A percentile compares a stretch with the other conserved stretches of the same genome.
These are phyloP conservation scores for Gymnocypris eckloni DNA, from an alignment of 2,797 vertebrate species.

Conservation along the genomic window DNA sequence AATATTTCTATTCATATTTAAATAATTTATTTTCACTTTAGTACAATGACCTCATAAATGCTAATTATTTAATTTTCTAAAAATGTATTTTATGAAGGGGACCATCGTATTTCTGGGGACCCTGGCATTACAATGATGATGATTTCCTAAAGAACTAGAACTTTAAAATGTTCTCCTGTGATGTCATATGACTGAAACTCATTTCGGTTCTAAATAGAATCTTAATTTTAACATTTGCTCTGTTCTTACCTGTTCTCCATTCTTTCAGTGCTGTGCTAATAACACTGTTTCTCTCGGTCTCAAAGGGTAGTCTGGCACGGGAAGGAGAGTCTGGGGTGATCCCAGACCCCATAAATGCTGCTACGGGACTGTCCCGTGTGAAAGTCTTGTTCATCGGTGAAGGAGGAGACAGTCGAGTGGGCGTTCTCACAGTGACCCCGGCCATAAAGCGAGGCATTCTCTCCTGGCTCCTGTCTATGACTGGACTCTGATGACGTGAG, in stretches of 20 bases:
- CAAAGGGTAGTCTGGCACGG: constrained; percentile 78
- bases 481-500: constrained; percentile 46
- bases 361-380: constrained; percentile 78
- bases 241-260: constrained; percentile 63
- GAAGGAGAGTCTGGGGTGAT: constrained; percentile 57
- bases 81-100: not conserved
- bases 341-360: constrained; percentile 73
- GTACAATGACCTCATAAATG: not conserved
- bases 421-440: constrained; percentile 68
- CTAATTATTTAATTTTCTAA: not conserved
- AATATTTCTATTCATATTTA: not conserved
- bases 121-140: not conserved
- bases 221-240: not conserved
- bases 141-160: not conserved
- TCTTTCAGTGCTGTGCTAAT: constrained; percentile 69
- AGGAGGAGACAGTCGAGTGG: constrained; percentile 63
- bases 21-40: not conserved
- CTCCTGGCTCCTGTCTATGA: constrained; percentile 76
- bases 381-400: constrained; percentile 82
- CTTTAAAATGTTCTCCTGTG: not conserved
- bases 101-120: not conserved
- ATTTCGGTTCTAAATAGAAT: not conserved
- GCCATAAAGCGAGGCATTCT: constrained; percentile 80
- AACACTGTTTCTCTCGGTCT: constrained; percentile 63
- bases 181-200: not conserved